Conservation (phyloP, 2,797 vertebrate genomes). For the Pteronotus mesoamericanus region DNA sequence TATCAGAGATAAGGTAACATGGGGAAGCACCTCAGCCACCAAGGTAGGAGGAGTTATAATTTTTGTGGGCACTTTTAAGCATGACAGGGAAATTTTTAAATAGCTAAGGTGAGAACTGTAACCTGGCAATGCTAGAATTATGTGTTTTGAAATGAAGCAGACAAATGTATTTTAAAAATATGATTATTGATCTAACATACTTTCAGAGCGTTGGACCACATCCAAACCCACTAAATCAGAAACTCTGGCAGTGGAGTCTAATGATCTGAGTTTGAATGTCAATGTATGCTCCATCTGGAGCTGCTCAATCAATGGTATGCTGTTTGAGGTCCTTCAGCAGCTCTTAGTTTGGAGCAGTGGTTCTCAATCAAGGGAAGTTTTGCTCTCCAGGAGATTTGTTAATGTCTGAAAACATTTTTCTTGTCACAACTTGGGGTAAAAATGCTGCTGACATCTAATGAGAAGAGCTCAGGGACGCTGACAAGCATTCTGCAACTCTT, state of each 20-base stretch:
- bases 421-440: background rate
- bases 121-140: background rate
- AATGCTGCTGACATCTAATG: background rate
- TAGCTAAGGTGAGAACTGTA: background rate
- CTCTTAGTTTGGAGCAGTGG: background rate
- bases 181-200: background rate
- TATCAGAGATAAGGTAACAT: background rate
- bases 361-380: background rate
- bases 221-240: background rate
- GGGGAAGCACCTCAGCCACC: background rate
- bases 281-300: background rate
- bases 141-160: background rate
- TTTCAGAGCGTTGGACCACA: background rate
- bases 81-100: background rate
- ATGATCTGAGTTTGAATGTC: background rate
- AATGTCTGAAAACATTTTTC: background rate
- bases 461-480: too few species aligned
- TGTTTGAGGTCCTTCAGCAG: background rate
- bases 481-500: background rate
- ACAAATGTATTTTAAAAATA: background rate
- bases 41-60: background rate
- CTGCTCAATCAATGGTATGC: background rate
- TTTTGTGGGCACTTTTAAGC: background rate
- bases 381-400: background rate
- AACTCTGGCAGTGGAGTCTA: background rate